Percentiles rank a stretch among this genome's conserved stretches.
Evolutionary conservation across 2,888 invertebrate species (phyloP).

Genomic region (Machimus atricapillus): DNA sequence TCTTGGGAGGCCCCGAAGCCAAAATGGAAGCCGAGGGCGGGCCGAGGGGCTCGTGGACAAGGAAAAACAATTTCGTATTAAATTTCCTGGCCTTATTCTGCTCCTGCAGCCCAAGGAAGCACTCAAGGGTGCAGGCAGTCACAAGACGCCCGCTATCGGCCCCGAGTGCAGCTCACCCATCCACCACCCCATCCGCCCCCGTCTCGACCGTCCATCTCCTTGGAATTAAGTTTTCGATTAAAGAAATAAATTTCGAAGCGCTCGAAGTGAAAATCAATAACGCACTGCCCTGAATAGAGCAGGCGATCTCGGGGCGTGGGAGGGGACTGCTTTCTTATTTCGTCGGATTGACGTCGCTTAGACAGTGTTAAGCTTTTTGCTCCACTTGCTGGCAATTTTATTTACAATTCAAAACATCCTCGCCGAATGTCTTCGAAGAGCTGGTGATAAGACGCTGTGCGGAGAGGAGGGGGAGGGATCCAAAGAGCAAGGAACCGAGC

Average conservation of each 20-base stretch:
- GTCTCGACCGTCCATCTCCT: conserved; percentile 11
- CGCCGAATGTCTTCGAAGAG: conserved; percentile 21
- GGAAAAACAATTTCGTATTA: conserved; percentile 35
- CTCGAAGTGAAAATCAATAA: conserved; percentile 41
- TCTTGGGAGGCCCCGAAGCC: not conserved
- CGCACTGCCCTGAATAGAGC: conserved; percentile 33
- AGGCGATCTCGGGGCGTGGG: not conserved
- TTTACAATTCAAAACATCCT: conserved; percentile 39
- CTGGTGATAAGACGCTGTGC: not conserved
- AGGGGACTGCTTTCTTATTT: conserved; percentile 15
- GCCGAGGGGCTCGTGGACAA: not conserved
- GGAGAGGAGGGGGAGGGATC: not conserved
- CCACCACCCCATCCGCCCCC: not conserved
- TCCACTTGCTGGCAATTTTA: conserved; percentile 28
- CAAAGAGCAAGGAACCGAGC: conserved; percentile 1
- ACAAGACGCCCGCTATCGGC: not conserved
- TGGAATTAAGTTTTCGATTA: conserved; percentile 42
- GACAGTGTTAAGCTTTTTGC: conserved; percentile 34
- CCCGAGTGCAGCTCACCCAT: not conserved
- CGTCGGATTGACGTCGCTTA: conserved; percentile 28
- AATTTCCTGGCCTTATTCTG: conserved; percentile 17
- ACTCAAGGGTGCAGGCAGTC: conserved; percentile 14
- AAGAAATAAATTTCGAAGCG: conserved; percentile 41
- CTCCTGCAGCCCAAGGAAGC: not conserved
- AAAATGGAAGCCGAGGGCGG: conserved; percentile 28